These are phyloP conservation scores for Pimpla rufipes DNA, from an alignment of 2,888 invertebrate genomes.

Conservation along the genomic window DNA sequence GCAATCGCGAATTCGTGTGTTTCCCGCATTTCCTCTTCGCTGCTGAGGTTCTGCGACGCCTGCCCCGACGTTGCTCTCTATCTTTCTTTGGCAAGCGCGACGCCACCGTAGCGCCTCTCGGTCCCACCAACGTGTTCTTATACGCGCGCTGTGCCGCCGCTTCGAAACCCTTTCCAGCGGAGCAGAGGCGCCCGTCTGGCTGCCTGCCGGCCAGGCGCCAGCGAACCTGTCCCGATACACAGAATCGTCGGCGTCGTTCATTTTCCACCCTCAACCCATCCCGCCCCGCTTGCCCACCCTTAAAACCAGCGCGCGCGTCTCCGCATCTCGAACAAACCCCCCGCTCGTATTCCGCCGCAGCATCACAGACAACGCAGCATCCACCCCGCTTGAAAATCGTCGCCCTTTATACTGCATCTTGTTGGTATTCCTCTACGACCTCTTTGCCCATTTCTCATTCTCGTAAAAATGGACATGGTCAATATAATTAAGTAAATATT, in stretches of 20 bases:
- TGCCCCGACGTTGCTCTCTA: conserved; percentile 36
- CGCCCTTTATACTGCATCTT: conserved; percentile 44
- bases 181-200: conserved; percentile 84
- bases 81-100: conserved; percentile 59
- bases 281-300: conserved; percentile 19
- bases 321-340: conserved; percentile 46
- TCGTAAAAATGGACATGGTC: neutral
- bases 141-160: conserved; percentile 18
- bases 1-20: conserved; percentile 40
- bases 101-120: conserved; percentile 70
- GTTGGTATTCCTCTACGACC: conserved; percentile 30
- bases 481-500: conserved; percentile 11
- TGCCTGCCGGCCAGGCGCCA: conserved; percentile 85
- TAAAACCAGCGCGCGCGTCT: conserved; percentile 34
- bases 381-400: conserved; percentile 42
- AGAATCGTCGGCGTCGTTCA: conserved; percentile 75
- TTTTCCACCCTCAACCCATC: conserved; percentile 70
- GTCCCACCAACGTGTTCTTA: conserved; percentile 69
- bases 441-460: conserved; percentile 47
- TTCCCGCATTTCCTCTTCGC: conserved; percentile 54
- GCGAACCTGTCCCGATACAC: conserved; percentile 78
- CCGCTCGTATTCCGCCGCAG: conserved; percentile 16
- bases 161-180: conserved; percentile 80
- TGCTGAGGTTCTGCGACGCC: conserved; percentile 39
- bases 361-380: conserved; percentile 42